Base-by-base conservation (phyloP, 2,113 vertebrate species). In the Embiotoca jacksoni region DNA sequence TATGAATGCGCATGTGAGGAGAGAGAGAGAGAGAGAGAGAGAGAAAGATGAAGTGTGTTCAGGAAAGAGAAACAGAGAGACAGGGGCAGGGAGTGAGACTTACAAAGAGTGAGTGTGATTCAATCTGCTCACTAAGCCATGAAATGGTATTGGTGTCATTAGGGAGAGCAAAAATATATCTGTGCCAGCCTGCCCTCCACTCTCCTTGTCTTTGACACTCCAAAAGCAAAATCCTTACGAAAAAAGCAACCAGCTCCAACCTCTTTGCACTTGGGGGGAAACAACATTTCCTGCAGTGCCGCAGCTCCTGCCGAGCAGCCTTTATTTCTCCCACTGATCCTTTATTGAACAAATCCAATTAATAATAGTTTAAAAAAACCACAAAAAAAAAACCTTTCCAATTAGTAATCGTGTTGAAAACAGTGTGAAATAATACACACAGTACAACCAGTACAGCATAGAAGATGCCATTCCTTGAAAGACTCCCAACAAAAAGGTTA, bases 61-160 rank as follows among this genome's bases (percentile, higher is more conserved):
- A 71, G 75, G 56, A 78, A 80, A 82, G 79, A 82, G 73, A 86
- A 85, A 83, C 76, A 60, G 75, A 87, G 78, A 74, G 84, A 88
- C 75, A 80, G 87, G 78, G 67, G 76, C 63, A 88, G 76, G 78
- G 88, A 82, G 88, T 79, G 86, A 87, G 83, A 87, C 86, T 86
- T 82, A 80, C 80, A 84, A 86, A 88, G 86, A 88, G 82, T 30
- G 89, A 89, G 84, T 83, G 90, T 84, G 87, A 87, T 92, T 88
- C 87, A 90, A 89, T 92, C 91, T 90, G 89, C 83, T 88, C 91
- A 88, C 75, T 88, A 90, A 90, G 85, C 91, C 90, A 90, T 91
- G 90, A 92, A 93, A 91, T 91, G 77, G 92, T 90, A 89, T 88
- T 83, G 90, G 89, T 92, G 89, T 88, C 90, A 91, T 92, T 90